phyloP scores from a whole-genome alignment of 2,797 vertebrate genomes.

The Lycodopsis pacificus region DNA sequence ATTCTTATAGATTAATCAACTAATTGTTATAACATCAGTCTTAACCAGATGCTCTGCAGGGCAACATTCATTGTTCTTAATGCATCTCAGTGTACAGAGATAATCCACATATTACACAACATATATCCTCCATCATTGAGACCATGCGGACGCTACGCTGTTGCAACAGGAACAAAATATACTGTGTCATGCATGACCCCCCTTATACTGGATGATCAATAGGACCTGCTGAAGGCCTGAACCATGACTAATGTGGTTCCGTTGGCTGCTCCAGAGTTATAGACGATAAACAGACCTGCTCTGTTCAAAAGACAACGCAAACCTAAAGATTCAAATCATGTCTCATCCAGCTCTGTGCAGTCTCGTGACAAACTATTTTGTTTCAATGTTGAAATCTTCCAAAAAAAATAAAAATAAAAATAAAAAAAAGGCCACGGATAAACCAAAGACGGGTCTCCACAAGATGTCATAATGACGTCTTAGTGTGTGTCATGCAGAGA shows the following conservation, averaged over 20 bases:
- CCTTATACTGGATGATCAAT: slow-evolving; percentile 54
- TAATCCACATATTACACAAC: background rate
- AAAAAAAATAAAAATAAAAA: background rate
- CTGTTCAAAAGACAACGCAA: slow-evolving; percentile 14
- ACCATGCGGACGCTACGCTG: slow-evolving; percentile 8
- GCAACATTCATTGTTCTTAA: slow-evolving; percentile 2
- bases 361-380: slow-evolving; percentile 24
- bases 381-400: slow-evolving; percentile 17
- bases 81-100: background rate
- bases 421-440: background rate
- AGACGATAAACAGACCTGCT: slow-evolving; percentile 27
- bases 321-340: slow-evolving; percentile 32
- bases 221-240: slow-evolving; percentile 29
- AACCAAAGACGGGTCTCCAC: slow-evolving; percentile 30
- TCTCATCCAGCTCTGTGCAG: slow-evolving; percentile 29
- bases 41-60: background rate
- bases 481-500: background rate
- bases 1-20: background rate
- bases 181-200: slow-evolving; percentile 23
- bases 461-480: background rate
- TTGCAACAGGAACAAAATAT: slow-evolving; percentile 27
- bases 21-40: background rate
- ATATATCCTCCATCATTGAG: slow-evolving; percentile 4
- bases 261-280: slow-evolving; percentile 35
- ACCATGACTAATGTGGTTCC: slow-evolving; percentile 59